A percentile compares a stretch with the other conserved stretches of the same genome.
Conservation (phyloP, 2,797 vertebrate genomes). For the Myotis myotis region DNA sequence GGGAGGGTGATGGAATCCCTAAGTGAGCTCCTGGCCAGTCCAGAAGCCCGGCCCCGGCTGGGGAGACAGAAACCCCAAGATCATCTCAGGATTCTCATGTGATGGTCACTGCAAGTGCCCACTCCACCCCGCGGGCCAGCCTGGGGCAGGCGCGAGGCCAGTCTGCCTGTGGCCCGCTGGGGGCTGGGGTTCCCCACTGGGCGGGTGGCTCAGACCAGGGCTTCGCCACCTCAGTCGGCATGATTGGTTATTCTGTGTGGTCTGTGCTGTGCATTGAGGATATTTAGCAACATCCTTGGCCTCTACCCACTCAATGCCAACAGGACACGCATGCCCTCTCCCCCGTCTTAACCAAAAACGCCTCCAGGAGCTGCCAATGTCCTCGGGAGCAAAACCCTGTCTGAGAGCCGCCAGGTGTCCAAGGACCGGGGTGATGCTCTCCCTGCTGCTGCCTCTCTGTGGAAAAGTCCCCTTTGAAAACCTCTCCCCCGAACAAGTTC, state of each 20-base stretch:
- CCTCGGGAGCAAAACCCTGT: background rate
- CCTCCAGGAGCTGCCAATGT: background rate
- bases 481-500: background rate
- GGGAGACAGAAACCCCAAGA: background rate
- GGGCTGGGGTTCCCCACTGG: background rate
- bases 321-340: background rate
- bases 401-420: background rate
- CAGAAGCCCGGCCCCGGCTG: background rate
- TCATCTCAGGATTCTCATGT: background rate
- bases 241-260: too few species aligned
- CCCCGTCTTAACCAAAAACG: background rate
- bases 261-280: background rate
- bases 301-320: background rate
- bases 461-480: background rate
- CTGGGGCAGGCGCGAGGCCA: rapidly evolving
- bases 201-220: background rate
- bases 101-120: background rate
- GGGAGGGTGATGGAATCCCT: background rate
- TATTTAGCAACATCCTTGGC: background rate
- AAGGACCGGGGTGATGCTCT: background rate
- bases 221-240: background rate
- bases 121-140: background rate
- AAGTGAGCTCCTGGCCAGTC: background rate
- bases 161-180: background rate
- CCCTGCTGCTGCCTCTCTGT: background rate